Conservation (phyloP, 2,888 invertebrate species). For the Eupithecia tripunctaria region DNA sequence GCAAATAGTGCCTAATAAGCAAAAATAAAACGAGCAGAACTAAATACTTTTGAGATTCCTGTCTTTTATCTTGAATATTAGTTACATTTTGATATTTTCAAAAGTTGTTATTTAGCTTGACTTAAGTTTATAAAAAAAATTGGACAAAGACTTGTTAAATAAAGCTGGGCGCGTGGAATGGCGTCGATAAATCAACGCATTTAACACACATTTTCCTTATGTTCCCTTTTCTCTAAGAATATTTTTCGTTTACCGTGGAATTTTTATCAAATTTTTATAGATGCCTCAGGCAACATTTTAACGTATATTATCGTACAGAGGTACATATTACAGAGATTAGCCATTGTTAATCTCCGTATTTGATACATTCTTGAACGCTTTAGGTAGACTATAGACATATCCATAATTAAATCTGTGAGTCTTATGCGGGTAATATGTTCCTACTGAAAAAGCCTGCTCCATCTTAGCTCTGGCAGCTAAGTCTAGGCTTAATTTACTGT, state of each 20-base stretch:
- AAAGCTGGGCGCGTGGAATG: background rate
- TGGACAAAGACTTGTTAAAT: background rate
- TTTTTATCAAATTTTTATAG: background rate
- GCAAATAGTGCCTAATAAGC: no score
- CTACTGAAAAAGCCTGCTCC: no score
- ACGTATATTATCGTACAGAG: background rate
- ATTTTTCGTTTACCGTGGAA: background rate
- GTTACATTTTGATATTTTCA: background rate
- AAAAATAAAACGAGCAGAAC: no score
- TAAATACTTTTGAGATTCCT: background rate
- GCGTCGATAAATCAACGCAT: background rate
- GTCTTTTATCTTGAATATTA: background rate
- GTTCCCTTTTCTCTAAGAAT: background rate
- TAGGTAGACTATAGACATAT: no score
- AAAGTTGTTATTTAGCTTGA: background rate
- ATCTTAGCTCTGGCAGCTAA: no score
- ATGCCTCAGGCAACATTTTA: background rate
- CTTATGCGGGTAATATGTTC: no score
- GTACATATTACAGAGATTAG: no score
- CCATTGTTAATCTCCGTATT: background rate
- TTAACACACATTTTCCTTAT: constrained; percentile 1
- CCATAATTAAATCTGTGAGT: no score
- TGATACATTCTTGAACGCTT: background rate
- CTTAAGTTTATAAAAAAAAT: background rate
- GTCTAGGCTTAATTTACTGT: no score